Evolutionary conservation across 2,113 vertebrate species (phyloP).

Genomic region (Crotalus tigris): DNA sequence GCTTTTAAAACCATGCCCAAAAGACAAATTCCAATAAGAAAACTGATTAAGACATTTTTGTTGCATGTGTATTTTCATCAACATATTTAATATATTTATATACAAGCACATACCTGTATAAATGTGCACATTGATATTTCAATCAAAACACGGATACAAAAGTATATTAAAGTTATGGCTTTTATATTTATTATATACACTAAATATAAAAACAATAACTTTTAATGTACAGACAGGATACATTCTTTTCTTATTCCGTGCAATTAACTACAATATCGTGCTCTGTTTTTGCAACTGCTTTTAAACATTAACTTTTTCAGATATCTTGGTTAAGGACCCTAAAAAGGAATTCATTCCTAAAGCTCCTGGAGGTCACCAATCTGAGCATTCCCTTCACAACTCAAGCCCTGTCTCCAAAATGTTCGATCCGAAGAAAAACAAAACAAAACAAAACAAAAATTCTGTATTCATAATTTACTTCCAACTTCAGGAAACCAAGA

Average conservation of each 20-base stretch:
- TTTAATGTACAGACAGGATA: neutral
- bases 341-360: slow-evolving; percentile 11
- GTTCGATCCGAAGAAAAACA: neutral
- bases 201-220: neutral
- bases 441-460: neutral
- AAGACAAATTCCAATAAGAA: neutral
- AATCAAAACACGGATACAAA: neutral
- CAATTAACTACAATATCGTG: slow-evolving; percentile 26
- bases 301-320: neutral
- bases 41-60: neutral
- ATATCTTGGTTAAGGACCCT: neutral
- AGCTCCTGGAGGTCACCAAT: neutral
- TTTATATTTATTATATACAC: neutral
- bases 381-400: neutral
- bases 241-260: slow-evolving; percentile 6
- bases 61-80: neutral
- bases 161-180: neutral
- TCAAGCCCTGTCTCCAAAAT: neutral
- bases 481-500: neutral
- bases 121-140: neutral
- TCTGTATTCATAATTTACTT: neutral
- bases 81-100: neutral
- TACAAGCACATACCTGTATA: neutral
- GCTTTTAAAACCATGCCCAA: neutral
- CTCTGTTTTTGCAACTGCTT: slow-evolving; percentile 2